These are phyloP conservation scores for Spea hammondii DNA, from an alignment of 2,797 vertebrate species.

Conservation along the genomic window DNA sequence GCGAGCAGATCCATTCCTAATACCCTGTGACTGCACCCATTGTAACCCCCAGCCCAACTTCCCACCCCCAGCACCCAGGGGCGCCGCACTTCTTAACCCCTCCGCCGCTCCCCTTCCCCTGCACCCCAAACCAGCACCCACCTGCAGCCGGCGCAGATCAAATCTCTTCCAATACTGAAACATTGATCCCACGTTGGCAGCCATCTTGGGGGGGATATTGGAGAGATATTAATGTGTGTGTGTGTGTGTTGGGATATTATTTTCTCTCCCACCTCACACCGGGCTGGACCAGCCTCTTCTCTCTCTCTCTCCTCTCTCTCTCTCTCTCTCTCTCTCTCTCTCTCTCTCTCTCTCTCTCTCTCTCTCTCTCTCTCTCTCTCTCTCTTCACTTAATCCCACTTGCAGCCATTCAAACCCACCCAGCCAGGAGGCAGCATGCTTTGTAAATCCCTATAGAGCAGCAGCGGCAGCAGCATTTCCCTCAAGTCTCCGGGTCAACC, in stretches of 20 bases:
- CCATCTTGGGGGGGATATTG: conserved; percentile 96
- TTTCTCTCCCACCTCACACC: conserved; percentile 64
- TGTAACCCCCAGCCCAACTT: conserved; percentile 16
- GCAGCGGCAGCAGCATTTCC: conserved; percentile 11
- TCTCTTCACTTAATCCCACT: conserved; percentile 50
- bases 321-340: conserved; percentile 51
- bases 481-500: conserved; percentile 60
- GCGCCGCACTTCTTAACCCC: conserved; percentile 17
- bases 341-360: conserved; percentile 50
- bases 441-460: conserved; percentile 43
- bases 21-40: conserved; percentile 78
- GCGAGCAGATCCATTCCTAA: conserved; percentile 90
- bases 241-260: conserved; percentile 39
- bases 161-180: conserved; percentile 95
- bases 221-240: conserved; percentile 72
- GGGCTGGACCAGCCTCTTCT: conserved; percentile 79
- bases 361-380: conserved; percentile 48
- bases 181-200: conserved; percentile 97
- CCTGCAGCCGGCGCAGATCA: conserved; percentile 95
- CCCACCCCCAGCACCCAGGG: conserved; percentile 15
- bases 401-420: conserved; percentile 39
- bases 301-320: conserved; percentile 30
- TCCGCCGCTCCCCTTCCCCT: conserved; percentile 39
- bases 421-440: conserved; percentile 20
- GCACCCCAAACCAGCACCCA: conserved; percentile 67